These are phyloP conservation scores for Argya squamiceps DNA, from an alignment of 2,797 vertebrate genomes.

Conservation along the genomic window DNA sequence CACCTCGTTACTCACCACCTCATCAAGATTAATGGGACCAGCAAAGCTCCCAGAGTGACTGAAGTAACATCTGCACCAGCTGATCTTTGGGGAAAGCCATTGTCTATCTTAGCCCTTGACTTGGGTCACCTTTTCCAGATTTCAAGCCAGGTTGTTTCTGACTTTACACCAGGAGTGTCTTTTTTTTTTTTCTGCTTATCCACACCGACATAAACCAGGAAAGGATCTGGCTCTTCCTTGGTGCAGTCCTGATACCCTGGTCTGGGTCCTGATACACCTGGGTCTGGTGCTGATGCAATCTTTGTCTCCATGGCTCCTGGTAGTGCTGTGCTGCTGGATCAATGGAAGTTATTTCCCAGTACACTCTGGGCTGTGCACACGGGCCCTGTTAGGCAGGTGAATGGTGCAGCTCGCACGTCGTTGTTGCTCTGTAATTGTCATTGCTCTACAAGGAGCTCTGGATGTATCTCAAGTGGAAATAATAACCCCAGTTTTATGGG, in stretches of 20 bases:
- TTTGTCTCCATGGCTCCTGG: conserved; percentile 66
- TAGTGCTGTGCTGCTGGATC: conserved; percentile 40
- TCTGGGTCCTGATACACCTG: no score
- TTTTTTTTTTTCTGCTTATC: neutral
- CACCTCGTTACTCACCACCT: neutral
- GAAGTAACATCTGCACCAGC: neutral
- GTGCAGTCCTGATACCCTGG: neutral
- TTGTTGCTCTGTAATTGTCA: neutral
- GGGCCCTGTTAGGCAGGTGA: conserved; percentile 48
- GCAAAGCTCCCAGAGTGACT: neutral
- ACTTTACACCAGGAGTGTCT: neutral
- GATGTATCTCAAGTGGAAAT: conserved; percentile 31
- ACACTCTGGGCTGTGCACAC: neutral
- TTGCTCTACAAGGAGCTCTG: conserved; percentile 33
- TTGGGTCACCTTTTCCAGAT: neutral
- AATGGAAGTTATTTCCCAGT: conserved; percentile 70
- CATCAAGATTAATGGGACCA: neutral
- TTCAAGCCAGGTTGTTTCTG: neutral
- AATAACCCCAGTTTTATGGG: neutral
- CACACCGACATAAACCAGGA: neutral
- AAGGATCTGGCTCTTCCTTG: neutral
- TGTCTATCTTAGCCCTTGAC: neutral
- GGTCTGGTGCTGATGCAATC: conserved; percentile 21
- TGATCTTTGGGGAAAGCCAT: neutral
- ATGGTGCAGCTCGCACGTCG: neutral